These are phyloP conservation scores for Platysternon megacephalum DNA, from an alignment of 2,113 vertebrate species.

Conservation along the genomic window DNA sequence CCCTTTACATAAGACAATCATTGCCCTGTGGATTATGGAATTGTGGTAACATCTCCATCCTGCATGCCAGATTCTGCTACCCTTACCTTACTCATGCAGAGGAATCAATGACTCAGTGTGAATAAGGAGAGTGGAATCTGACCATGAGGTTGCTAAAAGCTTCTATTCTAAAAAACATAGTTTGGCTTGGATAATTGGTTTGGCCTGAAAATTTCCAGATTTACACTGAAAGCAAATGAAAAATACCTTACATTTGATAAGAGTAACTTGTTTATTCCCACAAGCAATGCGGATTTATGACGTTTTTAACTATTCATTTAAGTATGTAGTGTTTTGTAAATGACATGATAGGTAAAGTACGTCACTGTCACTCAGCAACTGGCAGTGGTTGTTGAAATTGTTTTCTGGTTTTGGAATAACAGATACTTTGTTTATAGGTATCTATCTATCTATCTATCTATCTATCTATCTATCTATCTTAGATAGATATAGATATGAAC, in stretches of 20 bases:
- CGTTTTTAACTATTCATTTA: not conserved
- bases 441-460: not conserved
- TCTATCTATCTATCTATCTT: not conserved
- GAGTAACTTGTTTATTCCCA: not conserved
- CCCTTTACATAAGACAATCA: not conserved
- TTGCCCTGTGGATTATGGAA: not conserved
- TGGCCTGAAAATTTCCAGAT: not conserved
- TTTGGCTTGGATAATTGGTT: not conserved
- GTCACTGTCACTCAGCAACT: not conserved
- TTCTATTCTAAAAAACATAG: fast-evolving
- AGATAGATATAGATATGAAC: not conserved
- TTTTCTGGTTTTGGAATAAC: not conserved
- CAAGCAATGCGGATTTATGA: not conserved
- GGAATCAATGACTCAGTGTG: not conserved
- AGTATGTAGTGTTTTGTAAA: not conserved
- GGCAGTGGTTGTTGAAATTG: not conserved
- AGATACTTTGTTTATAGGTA: not conserved
- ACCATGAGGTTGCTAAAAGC: not conserved
- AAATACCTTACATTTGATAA: not conserved
- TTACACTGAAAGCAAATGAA: not conserved
- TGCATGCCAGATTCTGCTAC: not conserved
- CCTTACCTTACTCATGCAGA: not conserved
- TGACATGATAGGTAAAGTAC: not conserved
- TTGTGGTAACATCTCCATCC: not conserved
- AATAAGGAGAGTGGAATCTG: not conserved